A percentile compares a stretch with the other conserved stretches of the same genome.
These are phyloP conservation scores for Baccha elongata DNA, from an alignment of 2,888 invertebrate genomes.

Conservation along the genomic window DNA sequence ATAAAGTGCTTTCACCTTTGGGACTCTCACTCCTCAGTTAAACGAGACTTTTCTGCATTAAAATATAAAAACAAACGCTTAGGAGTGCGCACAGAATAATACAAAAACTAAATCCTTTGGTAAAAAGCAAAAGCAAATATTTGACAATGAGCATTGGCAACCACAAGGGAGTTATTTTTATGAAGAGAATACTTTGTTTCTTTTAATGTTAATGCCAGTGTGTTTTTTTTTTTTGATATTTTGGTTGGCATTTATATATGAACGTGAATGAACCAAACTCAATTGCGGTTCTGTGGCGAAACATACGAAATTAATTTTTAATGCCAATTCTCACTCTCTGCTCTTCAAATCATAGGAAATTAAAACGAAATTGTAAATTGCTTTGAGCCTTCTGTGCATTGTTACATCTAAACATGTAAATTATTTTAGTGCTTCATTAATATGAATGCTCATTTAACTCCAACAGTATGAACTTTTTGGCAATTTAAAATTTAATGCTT, in stretches of 20 bases:
- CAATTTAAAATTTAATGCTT: no score
- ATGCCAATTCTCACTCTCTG: conserved; percentile 38
- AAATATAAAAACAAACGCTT: conserved; percentile 12
- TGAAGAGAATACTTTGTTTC: conserved; percentile 15
- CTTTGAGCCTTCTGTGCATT: conserved; percentile 17
- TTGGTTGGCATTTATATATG: conserved; percentile 12
- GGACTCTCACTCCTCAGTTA: conserved; percentile 29
- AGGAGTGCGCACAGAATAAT: conserved; percentile 21
- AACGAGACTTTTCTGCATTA: conserved; percentile 27
- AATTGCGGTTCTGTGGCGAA: conserved; percentile 12
- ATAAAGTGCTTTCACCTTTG: conserved; percentile 42
- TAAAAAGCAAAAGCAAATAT: conserved; percentile 40
- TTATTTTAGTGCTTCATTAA: conserved; percentile 27
- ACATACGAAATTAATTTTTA: conserved; percentile 37
- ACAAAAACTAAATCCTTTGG: conserved; percentile 44
- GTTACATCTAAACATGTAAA: conserved; percentile 11
- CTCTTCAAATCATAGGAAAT: conserved; percentile 35
- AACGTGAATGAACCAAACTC: conserved; percentile 15
- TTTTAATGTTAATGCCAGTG: conserved; percentile 32
- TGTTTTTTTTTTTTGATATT: conserved; percentile 6
- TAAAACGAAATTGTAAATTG: conserved; percentile 39
- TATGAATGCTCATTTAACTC: conserved; percentile 3
- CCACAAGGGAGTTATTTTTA: conserved; percentile 45
- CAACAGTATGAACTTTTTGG: neutral
- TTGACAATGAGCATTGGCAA: conserved; percentile 39